Conservation (phyloP, 1,140 invertebrate species). For the Drosophila nikananu region DNA sequence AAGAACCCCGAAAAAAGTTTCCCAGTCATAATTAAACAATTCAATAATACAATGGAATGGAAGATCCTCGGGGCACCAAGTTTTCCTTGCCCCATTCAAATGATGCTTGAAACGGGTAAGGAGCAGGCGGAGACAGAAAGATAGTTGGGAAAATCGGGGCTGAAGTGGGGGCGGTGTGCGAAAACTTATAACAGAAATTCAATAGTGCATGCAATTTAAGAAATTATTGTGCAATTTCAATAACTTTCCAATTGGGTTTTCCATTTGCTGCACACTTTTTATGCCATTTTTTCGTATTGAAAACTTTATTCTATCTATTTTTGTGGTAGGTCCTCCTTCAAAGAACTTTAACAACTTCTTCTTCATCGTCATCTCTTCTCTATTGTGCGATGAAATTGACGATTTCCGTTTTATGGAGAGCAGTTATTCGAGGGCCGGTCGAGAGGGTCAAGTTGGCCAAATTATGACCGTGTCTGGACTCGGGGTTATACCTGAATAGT, state of each 20-base stretch:
- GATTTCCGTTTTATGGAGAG: conserved; percentile 57
- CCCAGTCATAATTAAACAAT: conserved; percentile 45
- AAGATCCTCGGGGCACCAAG: conserved; percentile 34
- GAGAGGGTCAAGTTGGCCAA: conserved; percentile 36
- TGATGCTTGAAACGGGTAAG: conserved; percentile 44
- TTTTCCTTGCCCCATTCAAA: conserved; percentile 46
- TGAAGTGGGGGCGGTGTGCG: conserved; percentile 4
- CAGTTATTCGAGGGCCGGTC: conserved; percentile 19
- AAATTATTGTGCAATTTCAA: conserved; percentile 84
- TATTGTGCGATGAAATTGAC: conserved; percentile 54
- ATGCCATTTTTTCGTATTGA: conserved; percentile 23
- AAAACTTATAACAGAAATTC: conserved; percentile 78
- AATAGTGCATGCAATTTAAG: conserved; percentile 82
- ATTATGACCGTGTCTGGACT: conserved; percentile 38
- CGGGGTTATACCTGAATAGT: conserved; percentile 25
- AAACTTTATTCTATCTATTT: conserved; percentile 71
- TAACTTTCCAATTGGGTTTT: conserved; percentile 84
- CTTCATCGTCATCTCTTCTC: conserved; percentile 38
- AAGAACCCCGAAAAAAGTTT: conserved; percentile 31
- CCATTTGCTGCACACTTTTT: conserved; percentile 81
- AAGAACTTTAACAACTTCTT: conserved; percentile 73
- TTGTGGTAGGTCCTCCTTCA: conserved; percentile 19
- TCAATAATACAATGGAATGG: conserved; percentile 44
- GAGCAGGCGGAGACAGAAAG: conserved; percentile 7
- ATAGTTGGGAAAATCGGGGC: conserved; percentile 21